These are phyloP conservation scores for Philaenus spumarius DNA, from an alignment of 1,140 invertebrate genomes.

Conservation along the genomic window DNA sequence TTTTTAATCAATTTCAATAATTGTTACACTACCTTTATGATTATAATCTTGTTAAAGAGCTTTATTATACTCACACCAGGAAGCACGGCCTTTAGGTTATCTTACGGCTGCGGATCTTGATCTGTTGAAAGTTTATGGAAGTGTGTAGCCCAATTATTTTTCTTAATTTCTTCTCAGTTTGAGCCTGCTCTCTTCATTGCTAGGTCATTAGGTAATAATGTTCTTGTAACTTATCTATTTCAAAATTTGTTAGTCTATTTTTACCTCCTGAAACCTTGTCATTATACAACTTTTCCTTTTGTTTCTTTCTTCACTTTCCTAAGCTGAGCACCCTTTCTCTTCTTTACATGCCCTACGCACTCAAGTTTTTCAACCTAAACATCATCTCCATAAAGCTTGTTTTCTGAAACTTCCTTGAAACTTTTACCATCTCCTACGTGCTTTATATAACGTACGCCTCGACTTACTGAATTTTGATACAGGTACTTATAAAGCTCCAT, in stretches of 20 bases:
- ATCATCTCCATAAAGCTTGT: conserved; percentile 14
- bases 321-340: not conserved
- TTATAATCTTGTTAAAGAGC: too few species aligned
- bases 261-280: not conserved
- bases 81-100: too few species aligned
- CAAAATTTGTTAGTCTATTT: not conserved
- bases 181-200: not conserved
- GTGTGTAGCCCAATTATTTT: conserved; percentile 3
- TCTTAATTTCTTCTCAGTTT: conserved; percentile 13
- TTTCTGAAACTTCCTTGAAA: conserved; percentile 3
- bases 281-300: too few species aligned
- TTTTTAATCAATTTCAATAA: too few species aligned
- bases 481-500: conserved; percentile 23
- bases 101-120: conserved; percentile 23
- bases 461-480: conserved; percentile 19
- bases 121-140: conserved; percentile 15
- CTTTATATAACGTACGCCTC: conserved; percentile 1
- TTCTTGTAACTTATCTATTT: not conserved
- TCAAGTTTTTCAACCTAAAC: conserved; percentile 13
- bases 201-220: too few species aligned
- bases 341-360: conserved; percentile 19
- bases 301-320: not conserved
- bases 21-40: too few species aligned
- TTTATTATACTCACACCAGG: too few species aligned
- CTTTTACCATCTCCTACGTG: too few species aligned